phyloP scores from a whole-genome alignment of 2,888 invertebrate genomes.

The Ennomos fuscantarius region DNA sequence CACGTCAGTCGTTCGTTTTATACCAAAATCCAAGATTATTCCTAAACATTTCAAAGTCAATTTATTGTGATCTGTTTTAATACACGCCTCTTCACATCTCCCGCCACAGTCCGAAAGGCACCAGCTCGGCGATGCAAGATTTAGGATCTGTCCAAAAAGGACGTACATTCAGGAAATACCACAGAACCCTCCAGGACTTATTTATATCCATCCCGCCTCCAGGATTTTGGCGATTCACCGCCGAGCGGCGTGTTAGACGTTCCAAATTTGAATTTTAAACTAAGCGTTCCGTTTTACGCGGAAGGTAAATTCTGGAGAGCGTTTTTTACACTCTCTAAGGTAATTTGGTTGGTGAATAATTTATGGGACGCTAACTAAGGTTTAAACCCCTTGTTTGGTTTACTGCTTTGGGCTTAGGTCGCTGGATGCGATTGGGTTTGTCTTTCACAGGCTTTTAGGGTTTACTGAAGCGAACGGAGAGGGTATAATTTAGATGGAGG shows the following conservation, averaged over 20 bases:
- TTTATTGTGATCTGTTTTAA: too few relatives aligned
- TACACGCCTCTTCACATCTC: too few relatives aligned
- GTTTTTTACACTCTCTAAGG: constrained; percentile 62
- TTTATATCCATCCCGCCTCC: constrained; percentile 17
- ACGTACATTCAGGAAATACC: constrained; percentile 2
- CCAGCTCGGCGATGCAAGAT: neutral
- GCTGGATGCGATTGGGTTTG: constrained; percentile 4
- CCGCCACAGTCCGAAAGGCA: too few relatives aligned
- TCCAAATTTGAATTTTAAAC: constrained; percentile 81
- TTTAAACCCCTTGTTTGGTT: constrained; percentile 42
- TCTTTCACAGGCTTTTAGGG: neutral
- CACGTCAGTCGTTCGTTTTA: too few relatives aligned
- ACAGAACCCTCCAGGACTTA: constrained; percentile 9
- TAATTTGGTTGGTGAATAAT: constrained; percentile 69
- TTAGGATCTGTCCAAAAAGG: neutral
- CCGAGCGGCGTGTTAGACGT: constrained; percentile 64
- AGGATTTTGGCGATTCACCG: constrained; percentile 42
- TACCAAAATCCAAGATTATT: too few relatives aligned
- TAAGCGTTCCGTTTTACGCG: constrained; percentile 75
- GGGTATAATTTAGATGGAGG: too few relatives aligned
- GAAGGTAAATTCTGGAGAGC: constrained; percentile 67
- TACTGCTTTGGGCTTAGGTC: constrained; percentile 24
- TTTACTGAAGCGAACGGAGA: too few relatives aligned
- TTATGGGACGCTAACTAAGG: constrained; percentile 48
- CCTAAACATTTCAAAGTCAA: too few relatives aligned